Percentiles rank a stretch among this genome's conserved stretches.
Conservation (phyloP, 2,797 vertebrate species). For the Notoglanidium macrostoma region DNA sequence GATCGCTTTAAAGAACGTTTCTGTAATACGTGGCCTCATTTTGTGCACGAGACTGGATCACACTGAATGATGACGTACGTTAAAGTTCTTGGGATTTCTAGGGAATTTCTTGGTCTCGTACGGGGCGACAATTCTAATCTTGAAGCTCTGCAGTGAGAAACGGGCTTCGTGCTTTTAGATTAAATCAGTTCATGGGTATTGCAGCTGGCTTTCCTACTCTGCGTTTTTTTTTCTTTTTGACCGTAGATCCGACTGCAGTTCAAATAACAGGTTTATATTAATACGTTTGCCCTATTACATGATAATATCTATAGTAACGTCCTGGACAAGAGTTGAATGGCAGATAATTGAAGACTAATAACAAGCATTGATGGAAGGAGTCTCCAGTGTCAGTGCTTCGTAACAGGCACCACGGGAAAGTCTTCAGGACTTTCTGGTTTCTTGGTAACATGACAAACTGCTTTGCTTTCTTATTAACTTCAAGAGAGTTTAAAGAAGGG, state of each 20-base stretch:
- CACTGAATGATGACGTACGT: background rate
- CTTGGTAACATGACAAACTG: background rate
- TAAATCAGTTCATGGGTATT: background rate
- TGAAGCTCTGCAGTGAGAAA: background rate
- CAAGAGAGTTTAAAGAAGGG: background rate
- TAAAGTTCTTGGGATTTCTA: background rate
- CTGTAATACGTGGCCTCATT: background rate
- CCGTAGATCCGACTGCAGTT: background rate
- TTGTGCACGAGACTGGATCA: background rate
- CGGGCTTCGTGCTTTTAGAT: background rate
- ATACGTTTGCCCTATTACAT: background rate
- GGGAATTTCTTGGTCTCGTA: background rate
- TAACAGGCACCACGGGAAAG: too few relatives aligned
- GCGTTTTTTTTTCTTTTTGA: background rate
- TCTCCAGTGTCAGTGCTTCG: background rate
- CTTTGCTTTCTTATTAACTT: background rate
- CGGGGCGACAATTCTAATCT: background rate
- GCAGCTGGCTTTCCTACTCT: background rate
- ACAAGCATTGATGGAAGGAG: background rate
- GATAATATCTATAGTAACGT: background rate
- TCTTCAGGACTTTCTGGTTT: background rate
- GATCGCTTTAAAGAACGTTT: background rate
- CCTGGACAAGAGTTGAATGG: background rate
- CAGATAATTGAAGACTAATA: background rate
- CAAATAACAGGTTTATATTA: background rate